A percentile compares a stretch with the other conserved stretches of the same genome.
Conservation (phyloP, 1,140 invertebrate species). For the Mercenaria mercenaria region DNA sequence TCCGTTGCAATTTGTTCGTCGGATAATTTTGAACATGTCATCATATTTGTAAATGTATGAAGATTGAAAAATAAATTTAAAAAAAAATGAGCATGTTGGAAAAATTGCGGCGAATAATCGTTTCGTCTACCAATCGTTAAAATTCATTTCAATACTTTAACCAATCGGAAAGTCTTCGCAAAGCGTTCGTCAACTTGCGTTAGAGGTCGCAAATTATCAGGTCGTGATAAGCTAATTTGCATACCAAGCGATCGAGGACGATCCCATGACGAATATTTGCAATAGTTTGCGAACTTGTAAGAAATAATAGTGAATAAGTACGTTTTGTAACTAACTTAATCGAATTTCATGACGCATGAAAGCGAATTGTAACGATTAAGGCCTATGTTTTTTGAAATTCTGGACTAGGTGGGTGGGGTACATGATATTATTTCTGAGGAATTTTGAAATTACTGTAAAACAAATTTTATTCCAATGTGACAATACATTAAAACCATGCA, state of each 20-base stretch:
- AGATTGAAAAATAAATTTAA: too few relatives aligned
- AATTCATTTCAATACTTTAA: constrained; percentile 57
- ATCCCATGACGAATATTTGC: constrained; percentile 43
- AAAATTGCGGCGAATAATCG: constrained; percentile 48
- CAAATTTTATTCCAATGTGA: too few relatives aligned
- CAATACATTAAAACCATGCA: too few relatives aligned
- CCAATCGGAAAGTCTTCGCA: constrained; percentile 53
- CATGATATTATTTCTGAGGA: too few relatives aligned
- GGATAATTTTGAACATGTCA: too few relatives aligned
- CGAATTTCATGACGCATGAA: constrained; percentile 34
- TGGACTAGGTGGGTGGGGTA: too few relatives aligned
- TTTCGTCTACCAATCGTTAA: constrained; percentile 48
- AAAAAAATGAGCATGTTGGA: constrained; percentile 56
- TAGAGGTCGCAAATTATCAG: constrained; percentile 46
- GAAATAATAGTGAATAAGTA: constrained; percentile 45
- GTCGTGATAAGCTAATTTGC: too few relatives aligned
- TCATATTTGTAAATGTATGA: too few relatives aligned
- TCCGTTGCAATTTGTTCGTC: constrained; percentile 54
- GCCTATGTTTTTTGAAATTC: too few relatives aligned
- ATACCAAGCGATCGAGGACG: too few relatives aligned
- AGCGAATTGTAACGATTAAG: constrained; percentile 54
- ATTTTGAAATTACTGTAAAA: too few relatives aligned
- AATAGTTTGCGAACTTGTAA: constrained; percentile 45
- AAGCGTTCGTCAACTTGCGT: too few relatives aligned
- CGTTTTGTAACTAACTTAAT: constrained; percentile 43